phyloP scores from a whole-genome alignment of 1,140 invertebrate genomes.

The Danaus melanippus region DNA sequence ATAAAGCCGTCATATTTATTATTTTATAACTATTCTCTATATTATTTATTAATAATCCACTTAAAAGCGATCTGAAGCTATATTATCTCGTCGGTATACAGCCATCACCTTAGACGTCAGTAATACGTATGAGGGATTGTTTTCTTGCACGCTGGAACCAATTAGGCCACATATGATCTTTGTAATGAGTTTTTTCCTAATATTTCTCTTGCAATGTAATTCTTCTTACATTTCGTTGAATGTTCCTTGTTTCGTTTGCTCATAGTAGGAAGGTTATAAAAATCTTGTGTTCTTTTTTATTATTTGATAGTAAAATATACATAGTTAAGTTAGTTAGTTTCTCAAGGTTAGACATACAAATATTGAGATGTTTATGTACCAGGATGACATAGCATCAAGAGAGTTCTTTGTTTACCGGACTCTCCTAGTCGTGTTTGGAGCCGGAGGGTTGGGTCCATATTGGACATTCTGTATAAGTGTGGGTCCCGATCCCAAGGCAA shows the following conservation, averaged over 20 bases:
- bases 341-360: not conserved
- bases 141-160: slow-evolving; percentile 44
- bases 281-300: not conserved
- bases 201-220: slow-evolving; percentile 23
- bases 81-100: too few relatives aligned
- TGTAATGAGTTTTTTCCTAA: slow-evolving; percentile 43
- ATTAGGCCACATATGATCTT: slow-evolving; percentile 49
- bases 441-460: slow-evolving; percentile 58
- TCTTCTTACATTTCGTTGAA: slow-evolving; percentile 9
- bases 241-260: slow-evolving; percentile 4
- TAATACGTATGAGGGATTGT: slow-evolving; percentile 48
- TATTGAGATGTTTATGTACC: slow-evolving; percentile 15
- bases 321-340: too few relatives aligned
- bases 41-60: too few relatives aligned
- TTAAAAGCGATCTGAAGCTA: too few relatives aligned
- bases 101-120: not conserved
- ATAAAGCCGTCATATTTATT: too few relatives aligned
- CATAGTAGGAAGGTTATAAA: not conserved
- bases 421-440: slow-evolving; percentile 49
- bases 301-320: not conserved
- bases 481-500: slow-evolving; percentile 62
- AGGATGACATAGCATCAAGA: slow-evolving; percentile 34
- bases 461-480: slow-evolving; percentile 71
- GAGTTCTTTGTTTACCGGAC: slow-evolving; percentile 63
- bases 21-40: too few relatives aligned